Evolutionary conservation across 2,113 vertebrate species (phyloP), one percentile per base, ranked within the genome.

Genomic region (Gymnocephalus cernua): DNA sequence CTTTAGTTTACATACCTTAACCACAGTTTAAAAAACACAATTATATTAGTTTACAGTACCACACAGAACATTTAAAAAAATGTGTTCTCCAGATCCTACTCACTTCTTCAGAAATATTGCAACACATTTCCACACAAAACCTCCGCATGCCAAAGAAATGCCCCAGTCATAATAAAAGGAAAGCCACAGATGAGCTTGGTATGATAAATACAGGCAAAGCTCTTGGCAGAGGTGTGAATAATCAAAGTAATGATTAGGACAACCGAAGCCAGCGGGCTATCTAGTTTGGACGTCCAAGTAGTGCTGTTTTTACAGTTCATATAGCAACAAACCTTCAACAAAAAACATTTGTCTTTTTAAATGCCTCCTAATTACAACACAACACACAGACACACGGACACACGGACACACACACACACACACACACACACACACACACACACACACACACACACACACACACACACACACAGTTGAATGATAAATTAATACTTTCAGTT

Each of bases 201-300:
- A 58, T 72, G 59, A 71, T 57, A 53, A 58, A 72, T 11, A 6
- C 70, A 77, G 57, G 6, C 47, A 35, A 35, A 64, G 74, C n/a
- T 65, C n/a, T 21, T 76, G 70, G 74, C 86, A 66, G 45, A 69
- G 29, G 41, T 73, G 78, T 62, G 41, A 66, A 82, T 38, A 45
- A 82, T 82, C 48, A 72, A 63, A 84, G 73, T 4, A 80, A 77
- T 82, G 70, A 75, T 67, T 32, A 59, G 27, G 62, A 41, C n/a
- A 54, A 66, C 21, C 45, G 25, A 32, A 79, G 51, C 51, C 59
- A 71, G 74, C 14, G 1, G 53, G 23, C 56, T 53, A 72, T 45
- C 19, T 4, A 16, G 4, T 23, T 54, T 35, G 4, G n/a, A 58
- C 6, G 41, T 57, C 25, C 61, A 64, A 19, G 18, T 15, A 10